Evolutionary conservation across 2,888 invertebrate species (phyloP).

Genomic region (Choristoneura rosaceana): DNA sequence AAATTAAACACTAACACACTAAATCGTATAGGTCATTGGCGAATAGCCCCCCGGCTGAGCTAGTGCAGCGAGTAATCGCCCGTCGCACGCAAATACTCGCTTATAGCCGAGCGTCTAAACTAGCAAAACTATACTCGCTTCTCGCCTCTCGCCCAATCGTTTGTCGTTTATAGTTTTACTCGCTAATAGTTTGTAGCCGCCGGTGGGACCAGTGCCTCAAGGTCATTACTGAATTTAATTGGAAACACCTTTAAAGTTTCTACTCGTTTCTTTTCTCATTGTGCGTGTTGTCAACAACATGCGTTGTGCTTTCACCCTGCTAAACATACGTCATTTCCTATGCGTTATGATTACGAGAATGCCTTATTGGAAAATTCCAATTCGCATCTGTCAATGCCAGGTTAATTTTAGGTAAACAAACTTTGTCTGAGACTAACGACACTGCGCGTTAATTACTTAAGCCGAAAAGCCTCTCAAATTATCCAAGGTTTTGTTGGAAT

Average conservation of each 20-base stretch:
- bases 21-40: too few species aligned
- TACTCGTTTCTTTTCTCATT: slow-evolving; percentile 1
- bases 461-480: slow-evolving; percentile 17
- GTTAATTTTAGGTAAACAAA: slow-evolving; percentile 15
- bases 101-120: too few species aligned
- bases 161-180: too few species aligned
- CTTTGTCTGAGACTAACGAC: slow-evolving; percentile 14
- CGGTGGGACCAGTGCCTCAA: too few species aligned
- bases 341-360: slow-evolving; percentile 3
- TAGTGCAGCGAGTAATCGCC: too few species aligned
- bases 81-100: too few species aligned
- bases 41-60: too few species aligned
- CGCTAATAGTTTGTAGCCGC: too few species aligned
- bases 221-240: slow-evolving; percentile 16
- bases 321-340: slow-evolving; percentile 9
- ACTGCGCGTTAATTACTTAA: slow-evolving; percentile 26
- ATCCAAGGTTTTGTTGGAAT: slow-evolving; percentile 26
- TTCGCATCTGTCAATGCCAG: slow-evolving; percentile 25
- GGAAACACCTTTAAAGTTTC: slow-evolving; percentile 13
- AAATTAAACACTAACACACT: too few species aligned
- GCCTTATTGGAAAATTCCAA: slow-evolving; percentile 15
- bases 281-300: neutral
- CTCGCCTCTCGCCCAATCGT: too few species aligned
- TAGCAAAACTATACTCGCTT: too few species aligned
- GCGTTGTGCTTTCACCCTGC: neutral